Base-by-base conservation (phyloP, 1,140 invertebrate genomes). In the Mylabris phalerata region DNA sequence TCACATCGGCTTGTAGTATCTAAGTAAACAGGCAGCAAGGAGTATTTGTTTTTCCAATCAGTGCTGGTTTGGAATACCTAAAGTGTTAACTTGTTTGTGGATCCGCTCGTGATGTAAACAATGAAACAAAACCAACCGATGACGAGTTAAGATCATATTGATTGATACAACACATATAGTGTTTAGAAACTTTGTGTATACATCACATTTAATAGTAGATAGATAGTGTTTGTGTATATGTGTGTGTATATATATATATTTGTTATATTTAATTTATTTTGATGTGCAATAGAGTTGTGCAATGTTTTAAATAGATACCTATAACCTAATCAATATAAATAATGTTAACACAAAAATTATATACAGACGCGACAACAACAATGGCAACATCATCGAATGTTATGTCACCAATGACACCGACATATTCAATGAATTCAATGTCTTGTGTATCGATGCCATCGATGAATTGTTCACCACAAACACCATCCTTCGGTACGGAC, bases 341-440 rank as follows among this genome's bases (percentile, higher is more conserved):
- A 60, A 73, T 74, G 73, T 58, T 73, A 25, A 60, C 73, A 67
- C 78, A 80, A 67, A 80, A 79, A 65, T 66, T 79, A 42, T 80
- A 80, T 60, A 67, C 75, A 50, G 78, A 79, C 67, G 70, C 77
- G 62, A 71, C 74, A 59, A 71, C 73, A 48, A 76, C 64, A 65
- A 67, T 60, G 56, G 66, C 61, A 56, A 68, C 59, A 47, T 64
- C 60, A 55, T 60, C 56, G 48, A 71, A 67, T 58, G 70, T 61
- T 32, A 72, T 85, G 79, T 79, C 82, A 57, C 79, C 80, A 48
- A 79, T 88, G 77, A 82, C 86, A 64, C 83, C 86, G 19, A 84
- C 84, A 11, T 90, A 89, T 76, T 79, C 81, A 46, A 90, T 92
- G 76, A 90, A 90, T 75, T 82, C 85, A 45, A 88, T 89, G 85